These are phyloP conservation scores for Galeopterus variegatus DNA, from an alignment of 2,113 vertebrate genomes.

Conservation along the genomic window DNA sequence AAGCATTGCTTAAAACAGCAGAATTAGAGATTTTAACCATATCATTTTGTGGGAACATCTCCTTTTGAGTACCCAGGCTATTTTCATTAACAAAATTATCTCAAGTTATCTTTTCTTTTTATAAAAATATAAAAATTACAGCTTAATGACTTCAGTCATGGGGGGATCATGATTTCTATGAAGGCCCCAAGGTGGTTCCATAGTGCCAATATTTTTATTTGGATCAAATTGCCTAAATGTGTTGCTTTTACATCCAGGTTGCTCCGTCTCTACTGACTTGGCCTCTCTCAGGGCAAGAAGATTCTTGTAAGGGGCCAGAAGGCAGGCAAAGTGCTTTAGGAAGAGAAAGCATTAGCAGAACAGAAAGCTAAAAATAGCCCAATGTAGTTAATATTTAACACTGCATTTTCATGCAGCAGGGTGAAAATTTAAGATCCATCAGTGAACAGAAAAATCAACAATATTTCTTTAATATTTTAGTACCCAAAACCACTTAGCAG, in stretches of 20 bases:
- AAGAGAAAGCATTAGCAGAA: constrained; percentile 39
- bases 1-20: neutral
- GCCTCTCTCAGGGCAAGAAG: neutral
- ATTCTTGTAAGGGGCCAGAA: neutral
- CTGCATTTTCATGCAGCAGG: constrained; percentile 66
- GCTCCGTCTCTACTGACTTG: neutral
- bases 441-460: constrained; percentile 72
- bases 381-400: constrained; percentile 84
- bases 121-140: neutral
- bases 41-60: neutral
- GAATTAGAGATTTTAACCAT: neutral
- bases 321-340: constrained; percentile 28
- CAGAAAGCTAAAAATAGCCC: constrained; percentile 64
- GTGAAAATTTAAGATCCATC: constrained; percentile 77
- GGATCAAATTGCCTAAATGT: neutral
- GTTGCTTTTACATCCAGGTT: neutral
- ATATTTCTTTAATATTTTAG: constrained; percentile 88
- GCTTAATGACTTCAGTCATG: neutral
- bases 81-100: neutral
- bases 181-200: neutral
- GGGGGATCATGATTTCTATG: neutral
- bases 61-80: neutral
- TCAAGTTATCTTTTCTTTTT: constrained; percentile 8
- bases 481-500: constrained; percentile 88
- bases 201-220: neutral